Evolutionary conservation across 2,888 invertebrate species (phyloP).

Genomic region (Eurois occulta): DNA sequence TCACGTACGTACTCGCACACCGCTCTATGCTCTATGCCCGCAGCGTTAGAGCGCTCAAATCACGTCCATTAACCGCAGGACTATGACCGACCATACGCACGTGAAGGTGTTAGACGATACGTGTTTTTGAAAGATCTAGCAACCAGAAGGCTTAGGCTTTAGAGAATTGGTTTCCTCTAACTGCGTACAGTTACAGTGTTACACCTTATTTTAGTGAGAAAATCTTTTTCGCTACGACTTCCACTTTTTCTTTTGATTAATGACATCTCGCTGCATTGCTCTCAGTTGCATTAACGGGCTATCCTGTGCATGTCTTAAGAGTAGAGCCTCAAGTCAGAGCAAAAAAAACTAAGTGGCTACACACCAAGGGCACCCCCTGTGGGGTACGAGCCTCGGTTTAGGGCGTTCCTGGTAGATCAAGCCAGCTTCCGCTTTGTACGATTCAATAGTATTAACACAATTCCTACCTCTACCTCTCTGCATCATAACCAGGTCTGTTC

Average conservation of each 20-base stretch:
- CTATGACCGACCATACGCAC: slow-evolving; percentile 85
- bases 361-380: not conserved
- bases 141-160: too few species aligned
- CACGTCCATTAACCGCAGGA: slow-evolving; percentile 89
- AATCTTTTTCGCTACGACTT: not conserved
- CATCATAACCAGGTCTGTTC: not conserved
- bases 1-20: slow-evolving; percentile 58
- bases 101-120: slow-evolving; percentile 62
- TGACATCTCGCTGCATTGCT: not conserved
- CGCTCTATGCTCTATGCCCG: slow-evolving; percentile 71
- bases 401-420: not conserved
- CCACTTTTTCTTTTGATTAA: not conserved
- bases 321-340: not conserved
- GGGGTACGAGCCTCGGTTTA: not conserved
- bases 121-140: not conserved
- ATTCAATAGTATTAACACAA: not conserved
- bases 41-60: slow-evolving; percentile 86
- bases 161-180: not conserved
- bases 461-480: not conserved
- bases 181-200: not conserved
- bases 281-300: not conserved
- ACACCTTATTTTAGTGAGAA: not conserved
- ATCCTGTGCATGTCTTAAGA: not conserved
- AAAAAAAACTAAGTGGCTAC: not conserved
- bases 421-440: not conserved